Evolutionary conservation across 1,140 invertebrate genomes (phyloP), one percentile per base, ranked within the genome.

Genomic region (Linepithema humile): DNA sequence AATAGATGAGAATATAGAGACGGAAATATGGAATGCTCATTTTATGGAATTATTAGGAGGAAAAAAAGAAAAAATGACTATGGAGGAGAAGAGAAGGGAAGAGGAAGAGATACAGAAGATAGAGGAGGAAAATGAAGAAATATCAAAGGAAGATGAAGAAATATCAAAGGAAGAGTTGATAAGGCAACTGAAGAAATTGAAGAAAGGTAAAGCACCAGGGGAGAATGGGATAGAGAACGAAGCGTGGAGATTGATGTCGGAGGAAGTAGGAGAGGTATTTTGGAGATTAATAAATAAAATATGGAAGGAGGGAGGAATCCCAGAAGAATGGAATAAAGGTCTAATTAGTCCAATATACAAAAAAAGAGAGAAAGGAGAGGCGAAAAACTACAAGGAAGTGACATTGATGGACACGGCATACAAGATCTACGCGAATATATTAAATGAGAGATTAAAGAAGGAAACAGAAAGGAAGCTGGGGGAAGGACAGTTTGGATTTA

Each of bases 341-440:
- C 17, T 82, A 23, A 85, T 82, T 6, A 67, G n/a, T 2, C 57
- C 74, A 17, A 64, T 84, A 78, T 72, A 32, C 15, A 84, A 84
- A 10, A 84, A 55, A 55, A 65, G 74, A 20, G 75, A 67, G 0
- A 29, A 57, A 57, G 23, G 20, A 4, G 23, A 10, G 26, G 9
- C 26, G 12, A 15, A 29, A 3, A 57, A 57, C 1, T 29, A 29
- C 10, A 57, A 23, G 26, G 53, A 23, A 1, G 23, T 57, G 1
- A 57, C 53, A 12, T 7, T 57, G 2, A 29, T 57, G 23, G 7
- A 26, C 23, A 57, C 53, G 1, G 23, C 23, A 3, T 57, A 57
- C 23, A 57, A 29, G 23, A 29, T 57, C 26, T 57, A 15, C 3
- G 53, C 53, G 12, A 57, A 3, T 2, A 57, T 29, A 3, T 12